These are phyloP conservation scores for Idaea dimidiata DNA, from an alignment of 2,888 invertebrate genomes.

Conservation along the genomic window DNA sequence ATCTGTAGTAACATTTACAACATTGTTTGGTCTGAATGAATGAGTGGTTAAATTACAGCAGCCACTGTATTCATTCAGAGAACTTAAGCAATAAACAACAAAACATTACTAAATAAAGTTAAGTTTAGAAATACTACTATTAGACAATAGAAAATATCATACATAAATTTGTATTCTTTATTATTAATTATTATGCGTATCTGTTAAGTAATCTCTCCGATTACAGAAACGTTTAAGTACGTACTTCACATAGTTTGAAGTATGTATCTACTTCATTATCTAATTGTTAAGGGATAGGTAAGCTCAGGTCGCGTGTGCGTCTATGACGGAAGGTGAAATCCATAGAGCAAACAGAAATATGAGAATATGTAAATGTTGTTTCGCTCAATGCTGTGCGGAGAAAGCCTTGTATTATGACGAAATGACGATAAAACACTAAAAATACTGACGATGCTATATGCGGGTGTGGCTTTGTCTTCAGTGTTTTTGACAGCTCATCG, in stretches of 20 bases:
- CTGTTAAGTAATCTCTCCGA: conserved; percentile 2
- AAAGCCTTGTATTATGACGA: conserved; percentile 66
- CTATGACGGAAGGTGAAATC: conserved; percentile 59
- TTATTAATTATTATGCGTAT: not conserved
- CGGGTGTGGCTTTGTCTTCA: conserved; percentile 40
- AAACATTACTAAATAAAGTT: not conserved
- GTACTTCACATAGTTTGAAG: conserved; percentile 9
- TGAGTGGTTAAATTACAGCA: not conserved
- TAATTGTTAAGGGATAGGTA: conserved; percentile 14
- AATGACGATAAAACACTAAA: conserved; percentile 60
- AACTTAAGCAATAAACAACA: not conserved
- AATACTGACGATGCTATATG: conserved; percentile 41
- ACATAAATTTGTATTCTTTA: not conserved
- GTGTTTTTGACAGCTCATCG: not conserved
- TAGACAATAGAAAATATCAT: not conserved
- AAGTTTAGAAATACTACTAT: not conserved
- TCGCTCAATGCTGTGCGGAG: conserved; percentile 40
- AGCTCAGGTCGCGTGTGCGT: conserved; percentile 20
- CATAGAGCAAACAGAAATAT: conserved; percentile 67
- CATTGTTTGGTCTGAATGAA: not conserved
- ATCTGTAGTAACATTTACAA: not conserved
- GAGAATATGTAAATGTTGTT: conserved; percentile 66
- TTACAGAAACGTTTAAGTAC: conserved; percentile 5
- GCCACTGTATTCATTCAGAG: not conserved
- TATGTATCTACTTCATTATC: conserved; percentile 3